Percentiles rank a stretch among this genome's conserved stretches.
These are phyloP conservation scores for Lepidochitona cinerea DNA, from an alignment of 2,888 invertebrate genomes.

Conservation along the genomic window DNA sequence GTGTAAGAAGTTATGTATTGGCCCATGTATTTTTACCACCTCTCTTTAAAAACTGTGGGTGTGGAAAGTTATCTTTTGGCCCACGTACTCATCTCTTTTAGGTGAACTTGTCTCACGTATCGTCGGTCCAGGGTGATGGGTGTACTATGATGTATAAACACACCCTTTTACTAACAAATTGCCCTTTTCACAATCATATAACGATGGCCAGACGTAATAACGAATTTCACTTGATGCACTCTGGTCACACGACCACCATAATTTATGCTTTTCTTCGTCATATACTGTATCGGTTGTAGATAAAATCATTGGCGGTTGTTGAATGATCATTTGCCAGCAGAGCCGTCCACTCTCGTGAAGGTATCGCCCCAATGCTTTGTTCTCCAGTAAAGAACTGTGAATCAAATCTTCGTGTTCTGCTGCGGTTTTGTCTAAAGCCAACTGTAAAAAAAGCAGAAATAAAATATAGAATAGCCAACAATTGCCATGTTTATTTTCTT, in stretches of 20 bases:
- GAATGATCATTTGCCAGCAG: slow-evolving; percentile 64
- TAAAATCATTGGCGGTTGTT: slow-evolving; percentile 55
- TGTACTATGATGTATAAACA: slow-evolving; percentile 42
- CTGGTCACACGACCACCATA: slow-evolving; percentile 65
- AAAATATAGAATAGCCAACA: no score
- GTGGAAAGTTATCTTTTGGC: no score
- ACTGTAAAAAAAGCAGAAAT: slow-evolving; percentile 28
- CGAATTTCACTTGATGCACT: slow-evolving; percentile 43
- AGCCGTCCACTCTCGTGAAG: slow-evolving; percentile 45
- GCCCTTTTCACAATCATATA: slow-evolving; percentile 56
- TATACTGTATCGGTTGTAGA: slow-evolving; percentile 41
- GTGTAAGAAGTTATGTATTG: no score
- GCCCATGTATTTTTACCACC: no score
- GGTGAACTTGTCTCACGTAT: no score
- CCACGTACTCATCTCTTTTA: no score
- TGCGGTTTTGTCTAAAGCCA: slow-evolving; percentile 26
- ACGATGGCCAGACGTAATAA: slow-evolving; percentile 60
- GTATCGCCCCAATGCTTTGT: slow-evolving; percentile 41
- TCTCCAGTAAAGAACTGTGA: background rate
- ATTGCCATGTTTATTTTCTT: no score
- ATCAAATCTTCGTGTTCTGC: slow-evolving; percentile 21
- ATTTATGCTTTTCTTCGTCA: slow-evolving; percentile 52
- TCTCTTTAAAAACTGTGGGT: no score
- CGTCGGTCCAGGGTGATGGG: no score
- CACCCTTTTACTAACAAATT: slow-evolving; percentile 60